These are phyloP conservation scores for Pangasius mekongensis DNA, from an alignment of 2,797 vertebrate genomes.

Conservation along the genomic window DNA sequence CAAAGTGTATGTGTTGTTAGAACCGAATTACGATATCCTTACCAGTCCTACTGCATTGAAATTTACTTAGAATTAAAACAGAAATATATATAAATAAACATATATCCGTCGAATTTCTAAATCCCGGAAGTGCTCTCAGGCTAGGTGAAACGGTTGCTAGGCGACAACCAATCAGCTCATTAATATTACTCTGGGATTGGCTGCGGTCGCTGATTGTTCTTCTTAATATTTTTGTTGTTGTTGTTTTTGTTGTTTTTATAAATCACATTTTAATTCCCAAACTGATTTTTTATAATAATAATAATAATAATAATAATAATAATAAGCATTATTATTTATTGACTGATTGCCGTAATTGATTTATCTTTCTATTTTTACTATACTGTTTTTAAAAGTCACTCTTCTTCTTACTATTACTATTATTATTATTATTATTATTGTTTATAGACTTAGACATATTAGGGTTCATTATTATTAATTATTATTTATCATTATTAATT, in stretches of 20 bases:
- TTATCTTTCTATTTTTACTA: background rate
- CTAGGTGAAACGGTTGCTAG: slow-evolving; percentile 56
- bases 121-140: slow-evolving; percentile 65
- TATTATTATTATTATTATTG: fast-evolving
- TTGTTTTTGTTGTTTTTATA: background rate
- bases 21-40: background rate
- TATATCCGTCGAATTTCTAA: background rate
- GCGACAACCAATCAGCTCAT: slow-evolving; percentile 52
- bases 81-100: no score
- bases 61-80: background rate
- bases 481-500: background rate
- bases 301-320: background rate
- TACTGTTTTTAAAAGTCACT: background rate
- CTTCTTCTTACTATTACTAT: background rate
- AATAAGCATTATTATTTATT: background rate
- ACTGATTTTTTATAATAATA: background rate
- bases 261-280: background rate
- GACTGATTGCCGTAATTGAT: background rate
- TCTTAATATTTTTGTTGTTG: background rate
- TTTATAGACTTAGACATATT: background rate
- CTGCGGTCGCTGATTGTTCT: background rate
- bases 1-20: background rate
- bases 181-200: background rate
- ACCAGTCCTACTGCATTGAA: background rate
- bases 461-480: background rate